phyloP scores from a whole-genome alignment of 2,113 vertebrate genomes.

The Sciurus niger region DNA sequence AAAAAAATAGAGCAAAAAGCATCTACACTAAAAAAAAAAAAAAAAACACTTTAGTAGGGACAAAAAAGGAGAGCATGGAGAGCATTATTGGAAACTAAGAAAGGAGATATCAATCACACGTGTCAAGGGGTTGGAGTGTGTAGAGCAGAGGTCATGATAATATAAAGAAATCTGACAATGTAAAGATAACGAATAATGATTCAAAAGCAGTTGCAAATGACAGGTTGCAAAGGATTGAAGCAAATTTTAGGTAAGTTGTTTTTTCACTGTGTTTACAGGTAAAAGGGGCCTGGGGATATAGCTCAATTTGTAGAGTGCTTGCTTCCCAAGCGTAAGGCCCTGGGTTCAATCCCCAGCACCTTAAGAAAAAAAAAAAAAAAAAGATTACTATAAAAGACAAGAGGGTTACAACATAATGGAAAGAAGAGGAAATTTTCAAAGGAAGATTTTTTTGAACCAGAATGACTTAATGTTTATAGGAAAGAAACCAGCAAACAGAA shows the following conservation, averaged over 20 bases:
- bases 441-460: not conserved
- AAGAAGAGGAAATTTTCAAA: not conserved
- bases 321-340: too few relatives aligned
- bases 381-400: not conserved
- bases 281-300: not conserved
- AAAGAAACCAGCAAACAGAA: not conserved
- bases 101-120: not conserved
- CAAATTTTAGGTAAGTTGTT: not conserved
- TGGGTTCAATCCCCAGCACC: too few relatives aligned
- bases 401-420: not conserved
- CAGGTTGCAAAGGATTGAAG: not conserved
- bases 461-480: not conserved
- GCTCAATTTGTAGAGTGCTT: too few relatives aligned
- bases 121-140: accelerated
- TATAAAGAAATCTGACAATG: not conserved
- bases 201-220: not conserved
- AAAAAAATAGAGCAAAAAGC: constrained; percentile 29
- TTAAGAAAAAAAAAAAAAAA: not conserved
- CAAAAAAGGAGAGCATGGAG: not conserved
- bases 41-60: not conserved
- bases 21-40: not conserved
- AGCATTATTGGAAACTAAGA: not conserved
- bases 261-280: not conserved
- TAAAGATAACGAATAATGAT: not conserved
- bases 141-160: not conserved